Base-by-base conservation (phyloP, 2,888 invertebrate genomes). In the Nasonia oneida region DNA sequence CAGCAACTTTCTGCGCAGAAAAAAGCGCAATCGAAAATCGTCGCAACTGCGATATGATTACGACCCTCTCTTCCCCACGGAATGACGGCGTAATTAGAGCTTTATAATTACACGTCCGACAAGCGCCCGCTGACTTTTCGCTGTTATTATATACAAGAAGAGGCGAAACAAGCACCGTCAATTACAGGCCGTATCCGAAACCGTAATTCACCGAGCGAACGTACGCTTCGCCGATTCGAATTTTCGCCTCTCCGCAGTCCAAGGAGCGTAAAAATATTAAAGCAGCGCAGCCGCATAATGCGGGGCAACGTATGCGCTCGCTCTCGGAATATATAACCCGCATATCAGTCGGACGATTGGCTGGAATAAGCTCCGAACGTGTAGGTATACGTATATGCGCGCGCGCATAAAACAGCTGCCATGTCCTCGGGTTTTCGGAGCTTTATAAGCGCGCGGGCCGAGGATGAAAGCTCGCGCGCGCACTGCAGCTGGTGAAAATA, bases 71-170 rank as follows among this genome's bases (percentile, higher is more conserved):
- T 4, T 6, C 6, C 57, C 57, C 15, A 0, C 15, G 10, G n/a
- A n/a, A 29, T 4, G 8, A 33, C 4, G 47, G 47, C 47, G 29
- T 73, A 57, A 83, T 71, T 83, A 78, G n/a, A 76, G 61, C n/a
- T 6, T 37, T 37, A 73, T 78, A 77, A 83, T 83, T 73, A 83
- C 47, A 23, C 37, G 37, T 42, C 77, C 61, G 73, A 53, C 71
- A 39, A 33, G 47, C 47, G 47, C 47, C 1, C 12, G 47, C 47
- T 8, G 2, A 61, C 29, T 75, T 33, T 14, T 15, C 75, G 18
- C 3, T 14, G 18, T 57, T n/a, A 12, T 5, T n/a, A 47, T 47
- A 4, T 6, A 50, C 8, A n/a, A 79, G 50, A 79, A 79, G 39
- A 77, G 61, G 57, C n/a, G 3, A 14, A 6, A 33, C n/a, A 61